Conservation (phyloP, 2,113 vertebrate genomes). For the Camarhynchus parvulus region DNA sequence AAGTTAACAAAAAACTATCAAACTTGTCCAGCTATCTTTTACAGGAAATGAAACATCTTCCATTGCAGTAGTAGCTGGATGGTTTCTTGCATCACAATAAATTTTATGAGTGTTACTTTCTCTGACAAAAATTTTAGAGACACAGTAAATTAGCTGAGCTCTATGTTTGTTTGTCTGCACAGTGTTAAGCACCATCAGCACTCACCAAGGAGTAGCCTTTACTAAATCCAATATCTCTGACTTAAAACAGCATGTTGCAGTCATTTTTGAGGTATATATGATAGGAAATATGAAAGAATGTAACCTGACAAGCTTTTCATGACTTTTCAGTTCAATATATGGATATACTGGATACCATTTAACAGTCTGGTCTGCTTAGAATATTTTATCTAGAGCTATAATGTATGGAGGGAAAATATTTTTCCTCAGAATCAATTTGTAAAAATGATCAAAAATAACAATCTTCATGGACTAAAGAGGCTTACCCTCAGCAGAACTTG, state of each 20-base stretch:
- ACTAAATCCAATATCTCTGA: background rate
- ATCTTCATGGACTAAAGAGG: background rate
- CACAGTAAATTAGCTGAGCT: background rate
- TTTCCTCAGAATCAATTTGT: background rate
- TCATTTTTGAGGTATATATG: background rate
- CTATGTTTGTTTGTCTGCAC: background rate
- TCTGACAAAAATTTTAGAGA: background rate
- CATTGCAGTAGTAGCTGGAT: background rate
- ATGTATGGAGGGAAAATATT: background rate
- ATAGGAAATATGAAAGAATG: background rate
- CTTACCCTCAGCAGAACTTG: background rate
- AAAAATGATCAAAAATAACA: background rate
- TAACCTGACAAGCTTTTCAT: background rate
- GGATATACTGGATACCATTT: background rate
- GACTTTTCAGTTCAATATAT: background rate
- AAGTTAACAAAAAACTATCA: background rate
- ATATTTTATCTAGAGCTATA: background rate
- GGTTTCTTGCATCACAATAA: background rate
- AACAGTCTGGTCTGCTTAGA: background rate
- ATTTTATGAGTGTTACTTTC: background rate
- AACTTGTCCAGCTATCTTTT: background rate
- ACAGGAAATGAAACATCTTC: background rate
- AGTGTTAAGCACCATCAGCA: background rate
- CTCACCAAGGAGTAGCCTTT: background rate
- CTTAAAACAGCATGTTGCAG: background rate